These are phyloP conservation scores for Coendou prehensilis DNA, from an alignment of 2,797 vertebrate species.

Conservation along the genomic window DNA sequence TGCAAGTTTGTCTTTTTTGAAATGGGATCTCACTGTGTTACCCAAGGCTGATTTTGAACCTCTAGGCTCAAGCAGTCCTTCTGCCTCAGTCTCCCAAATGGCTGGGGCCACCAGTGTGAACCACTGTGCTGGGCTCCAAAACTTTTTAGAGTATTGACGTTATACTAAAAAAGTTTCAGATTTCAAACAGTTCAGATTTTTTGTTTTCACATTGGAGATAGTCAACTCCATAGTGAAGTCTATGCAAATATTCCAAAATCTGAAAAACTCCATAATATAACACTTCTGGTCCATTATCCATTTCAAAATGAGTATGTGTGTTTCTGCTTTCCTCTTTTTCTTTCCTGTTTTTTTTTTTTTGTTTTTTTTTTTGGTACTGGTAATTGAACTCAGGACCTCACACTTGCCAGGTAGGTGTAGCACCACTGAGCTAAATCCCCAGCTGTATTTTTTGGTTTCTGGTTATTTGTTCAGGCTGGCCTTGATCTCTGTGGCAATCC, in stretches of 20 bases:
- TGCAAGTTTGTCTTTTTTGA: neutral
- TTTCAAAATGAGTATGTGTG: neutral
- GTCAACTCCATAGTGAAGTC: neutral
- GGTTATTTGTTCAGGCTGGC: neutral
- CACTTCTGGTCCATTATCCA: neutral
- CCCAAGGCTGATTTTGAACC: neutral
- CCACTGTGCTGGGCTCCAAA: too few relatives aligned
- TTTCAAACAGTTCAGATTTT: neutral
- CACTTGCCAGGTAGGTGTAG: too few relatives aligned
- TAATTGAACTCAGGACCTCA: too few relatives aligned
- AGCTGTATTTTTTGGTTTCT: too few relatives aligned
- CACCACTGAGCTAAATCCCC: too few relatives aligned
- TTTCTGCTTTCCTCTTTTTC: neutral
- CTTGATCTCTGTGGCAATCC: neutral
- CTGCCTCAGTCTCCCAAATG: neutral
- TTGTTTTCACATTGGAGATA: neutral
- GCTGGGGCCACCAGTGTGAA: neutral
- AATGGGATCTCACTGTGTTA: neutral
- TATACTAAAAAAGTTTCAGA: neutral
- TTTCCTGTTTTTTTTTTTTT: too few relatives aligned
- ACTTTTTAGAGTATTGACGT: neutral
- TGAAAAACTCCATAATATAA: neutral
- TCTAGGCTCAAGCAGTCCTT: neutral
- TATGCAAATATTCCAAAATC: neutral
- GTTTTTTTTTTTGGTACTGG: too few relatives aligned